Evolutionary conservation across 1,140 invertebrate species (phyloP).

Genomic region (Uloborus diversus): DNA sequence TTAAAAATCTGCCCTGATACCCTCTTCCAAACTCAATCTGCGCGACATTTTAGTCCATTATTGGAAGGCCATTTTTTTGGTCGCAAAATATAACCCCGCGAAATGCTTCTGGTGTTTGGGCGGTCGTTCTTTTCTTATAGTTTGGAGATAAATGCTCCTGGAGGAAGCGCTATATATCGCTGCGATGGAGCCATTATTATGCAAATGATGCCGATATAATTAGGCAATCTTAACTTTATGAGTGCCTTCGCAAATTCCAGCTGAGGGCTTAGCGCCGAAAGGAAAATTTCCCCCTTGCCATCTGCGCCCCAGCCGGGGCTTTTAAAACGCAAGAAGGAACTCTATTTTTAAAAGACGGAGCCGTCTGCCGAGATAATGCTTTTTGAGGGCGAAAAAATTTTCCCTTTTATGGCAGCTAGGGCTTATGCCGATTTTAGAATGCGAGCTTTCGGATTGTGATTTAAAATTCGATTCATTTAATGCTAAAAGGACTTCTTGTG

Average conservation of each 20-base stretch:
- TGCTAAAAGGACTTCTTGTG: neutral
- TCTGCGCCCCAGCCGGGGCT: slow-evolving; percentile 23
- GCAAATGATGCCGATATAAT: slow-evolving; percentile 55
- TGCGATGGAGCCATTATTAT: slow-evolving; percentile 48
- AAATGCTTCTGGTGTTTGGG: neutral
- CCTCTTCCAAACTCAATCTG: slow-evolving; percentile 46
- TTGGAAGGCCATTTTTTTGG: slow-evolving; percentile 35
- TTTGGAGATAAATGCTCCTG: slow-evolving; percentile 20
- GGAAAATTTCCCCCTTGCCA: slow-evolving; percentile 15
- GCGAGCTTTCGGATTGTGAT: neutral
- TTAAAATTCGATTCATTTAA: slow-evolving; percentile 34
- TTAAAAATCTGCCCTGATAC: slow-evolving; percentile 38
- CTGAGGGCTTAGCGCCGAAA: slow-evolving; percentile 16
- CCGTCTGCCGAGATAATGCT: slow-evolving; percentile 30
- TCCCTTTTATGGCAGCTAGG: neutral
- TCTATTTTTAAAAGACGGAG: slow-evolving; percentile 40
- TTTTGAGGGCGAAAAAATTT: slow-evolving; percentile 44
- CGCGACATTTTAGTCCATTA: slow-evolving; percentile 50
- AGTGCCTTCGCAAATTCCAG: slow-evolving; percentile 44
- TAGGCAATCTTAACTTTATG: slow-evolving; percentile 55
- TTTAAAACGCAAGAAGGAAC: slow-evolving; percentile 26
- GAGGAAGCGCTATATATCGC: slow-evolving; percentile 32
- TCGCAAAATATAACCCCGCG: neutral
- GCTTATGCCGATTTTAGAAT: neutral
- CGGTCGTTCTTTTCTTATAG: slow-evolving; percentile 40